Base-by-base conservation (phyloP, 2,888 invertebrate species). In the Microchrysa polita region DNA sequence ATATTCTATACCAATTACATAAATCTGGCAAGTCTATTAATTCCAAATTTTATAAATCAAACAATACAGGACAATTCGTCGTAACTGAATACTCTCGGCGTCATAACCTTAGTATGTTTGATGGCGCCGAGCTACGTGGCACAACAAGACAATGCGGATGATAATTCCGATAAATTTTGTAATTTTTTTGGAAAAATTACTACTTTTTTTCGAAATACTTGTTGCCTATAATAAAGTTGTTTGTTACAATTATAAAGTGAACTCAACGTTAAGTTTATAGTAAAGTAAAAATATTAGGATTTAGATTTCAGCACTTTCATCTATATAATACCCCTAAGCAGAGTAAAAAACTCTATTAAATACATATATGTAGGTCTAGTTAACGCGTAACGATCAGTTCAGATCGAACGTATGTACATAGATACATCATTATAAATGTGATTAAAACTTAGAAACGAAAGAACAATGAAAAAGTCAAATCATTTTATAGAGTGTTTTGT, bases 111-210 rank as follows among this genome's bases (percentile, higher is more conserved):
- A 91, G 90, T 87, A 89, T 92, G 86, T 92, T 91, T 87, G 91
- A 91, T 83, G 92, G 92, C 77, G 89, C 88, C 82, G 91, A 91
- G 85, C 88, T 92, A 77, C 87, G 91, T 85, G 90, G 90, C 86
- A 90, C 91, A 82, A 91, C 91, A 83, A 90, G 92, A 87, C 91
- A 91, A 89, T 92, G 91, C 89, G 91, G 91, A 90, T 91, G 90
- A 91, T 91, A 90, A 90, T 80, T 87, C 80, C 80, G 67, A 16
- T 75, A 74, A 16, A 48, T 48, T 42, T 4, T 7, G 48, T 48
- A 53, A 60, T 16, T 52, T 34, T n/a, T n/a, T n/a, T n/a, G 27
- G 53, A 48, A 7, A n/a, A 12, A 34, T 34, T 34, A 34, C 27
- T 34, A 55, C 40, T 40, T 7, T 53, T 57, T 57, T n/a, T n/a